Conservation (phyloP, 2,113 vertebrate genomes). For the Melanerpes formicivorus region DNA sequence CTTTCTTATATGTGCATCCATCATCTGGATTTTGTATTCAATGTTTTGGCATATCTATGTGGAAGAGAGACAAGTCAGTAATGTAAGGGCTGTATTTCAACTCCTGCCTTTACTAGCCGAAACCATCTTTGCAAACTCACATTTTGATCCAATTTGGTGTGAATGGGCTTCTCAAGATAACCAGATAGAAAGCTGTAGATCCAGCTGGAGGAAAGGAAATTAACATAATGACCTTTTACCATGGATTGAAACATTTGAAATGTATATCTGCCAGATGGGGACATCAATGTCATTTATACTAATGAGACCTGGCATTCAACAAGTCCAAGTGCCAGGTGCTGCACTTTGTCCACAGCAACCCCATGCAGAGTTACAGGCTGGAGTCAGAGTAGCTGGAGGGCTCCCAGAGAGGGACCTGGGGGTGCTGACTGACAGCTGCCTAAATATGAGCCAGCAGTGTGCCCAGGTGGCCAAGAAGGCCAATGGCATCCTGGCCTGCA, state of each 20-base stretch:
- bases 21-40: constrained; percentile 27
- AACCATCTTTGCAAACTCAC: constrained; percentile 50
- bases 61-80: neutral
- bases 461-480: too few relatives aligned
- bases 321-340: too few relatives aligned
- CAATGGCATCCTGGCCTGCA: too few relatives aligned
- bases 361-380: too few relatives aligned
- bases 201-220: constrained; percentile 40
- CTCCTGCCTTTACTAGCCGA: neutral
- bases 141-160: constrained; percentile 59
- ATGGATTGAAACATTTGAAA: neutral
- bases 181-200: constrained; percentile 65
- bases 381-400: too few relatives aligned
- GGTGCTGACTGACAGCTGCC: too few relatives aligned
- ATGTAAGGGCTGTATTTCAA: neutral
- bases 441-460: too few relatives aligned
- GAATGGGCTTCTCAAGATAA: constrained; percentile 69
- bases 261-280: neutral
- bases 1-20: constrained; percentile 60
- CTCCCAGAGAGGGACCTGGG: too few relatives aligned
- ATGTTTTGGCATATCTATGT: constrained; percentile 62
- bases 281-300: neutral
- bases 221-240: neutral
- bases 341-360: too few relatives aligned
- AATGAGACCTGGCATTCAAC: neutral